A percentile compares a stretch with the other conserved stretches of the same genome.
Evolutionary conservation across 1,140 invertebrate species (phyloP).

Genomic region (Schlechtendalia chinensis): DNA sequence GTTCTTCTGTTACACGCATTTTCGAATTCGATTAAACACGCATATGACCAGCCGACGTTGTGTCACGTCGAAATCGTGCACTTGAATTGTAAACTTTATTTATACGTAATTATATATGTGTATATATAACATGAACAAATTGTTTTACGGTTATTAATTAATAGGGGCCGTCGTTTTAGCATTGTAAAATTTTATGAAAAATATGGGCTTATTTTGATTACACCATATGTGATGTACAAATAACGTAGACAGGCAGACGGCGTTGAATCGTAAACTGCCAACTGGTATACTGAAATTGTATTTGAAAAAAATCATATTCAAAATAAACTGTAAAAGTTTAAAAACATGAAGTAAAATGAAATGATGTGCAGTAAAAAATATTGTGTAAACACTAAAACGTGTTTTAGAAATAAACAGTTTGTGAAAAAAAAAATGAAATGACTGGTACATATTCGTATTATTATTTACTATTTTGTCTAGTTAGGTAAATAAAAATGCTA

Average conservation of each 20-base stretch:
- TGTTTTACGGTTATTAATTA: slow-evolving; percentile 24
- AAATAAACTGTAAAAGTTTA: slow-evolving; percentile 9
- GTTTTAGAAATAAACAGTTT: slow-evolving; percentile 16
- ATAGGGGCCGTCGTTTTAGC: background rate
- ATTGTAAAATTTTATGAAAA: slow-evolving; percentile 2
- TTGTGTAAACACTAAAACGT: slow-evolving; percentile 10
- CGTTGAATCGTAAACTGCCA: slow-evolving; percentile 23
- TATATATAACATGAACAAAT: background rate
- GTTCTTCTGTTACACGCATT: no score
- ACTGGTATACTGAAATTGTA: slow-evolving; percentile 6
- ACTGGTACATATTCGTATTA: background rate
- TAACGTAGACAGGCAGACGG: background rate
- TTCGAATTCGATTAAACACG: no score
- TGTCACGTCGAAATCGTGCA: background rate
- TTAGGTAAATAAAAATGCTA: background rate
- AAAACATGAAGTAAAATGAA: background rate
- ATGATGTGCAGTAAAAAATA: background rate
- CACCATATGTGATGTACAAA: slow-evolving; percentile 31
- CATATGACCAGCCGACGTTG: no score
- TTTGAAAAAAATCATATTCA: slow-evolving; percentile 27
- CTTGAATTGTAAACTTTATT: background rate
- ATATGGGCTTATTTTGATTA: slow-evolving; percentile 38
- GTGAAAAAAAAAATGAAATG: slow-evolving; percentile 11
- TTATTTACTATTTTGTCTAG: background rate
- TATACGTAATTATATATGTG: background rate